Conservation (phyloP, 2,888 invertebrate genomes). For the Cheilosia vernalis region DNA sequence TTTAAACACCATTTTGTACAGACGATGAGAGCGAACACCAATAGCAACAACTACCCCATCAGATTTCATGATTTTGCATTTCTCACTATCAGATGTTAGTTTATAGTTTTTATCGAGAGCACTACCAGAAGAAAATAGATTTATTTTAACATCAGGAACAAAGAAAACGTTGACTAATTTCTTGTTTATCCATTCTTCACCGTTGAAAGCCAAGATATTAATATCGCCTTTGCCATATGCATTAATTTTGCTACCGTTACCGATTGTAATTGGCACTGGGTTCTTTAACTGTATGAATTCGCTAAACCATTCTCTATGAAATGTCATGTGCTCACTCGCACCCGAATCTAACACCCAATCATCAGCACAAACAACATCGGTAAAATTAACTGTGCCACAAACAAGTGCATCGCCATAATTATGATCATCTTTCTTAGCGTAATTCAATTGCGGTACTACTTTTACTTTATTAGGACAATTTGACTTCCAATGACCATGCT, state of each 20-base stretch:
- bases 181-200: neutral
- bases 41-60: conserved; percentile 10
- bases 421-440: neutral
- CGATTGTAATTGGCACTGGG: too few species aligned
- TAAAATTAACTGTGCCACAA: conserved; percentile 26
- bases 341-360: conserved; percentile 6
- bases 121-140: neutral
- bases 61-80: neutral
- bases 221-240: neutral
- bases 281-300: neutral
- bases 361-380: neutral
- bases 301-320: neutral
- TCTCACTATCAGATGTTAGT: neutral
- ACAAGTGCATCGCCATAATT: conserved; percentile 34
- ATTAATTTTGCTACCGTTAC: too few species aligned
- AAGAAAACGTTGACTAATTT: neutral
- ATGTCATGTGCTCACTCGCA: conserved; percentile 3
- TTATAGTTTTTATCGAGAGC: neutral
- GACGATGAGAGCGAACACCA: conserved; percentile 5
- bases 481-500: conserved; percentile 3
- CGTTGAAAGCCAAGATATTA: neutral
- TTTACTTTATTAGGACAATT: neutral
- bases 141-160: neutral
- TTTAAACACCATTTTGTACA: conserved; percentile 43
- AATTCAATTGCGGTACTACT: neutral